Conservation (phyloP, 2,888 invertebrate species). For the Nomada fucata region DNA sequence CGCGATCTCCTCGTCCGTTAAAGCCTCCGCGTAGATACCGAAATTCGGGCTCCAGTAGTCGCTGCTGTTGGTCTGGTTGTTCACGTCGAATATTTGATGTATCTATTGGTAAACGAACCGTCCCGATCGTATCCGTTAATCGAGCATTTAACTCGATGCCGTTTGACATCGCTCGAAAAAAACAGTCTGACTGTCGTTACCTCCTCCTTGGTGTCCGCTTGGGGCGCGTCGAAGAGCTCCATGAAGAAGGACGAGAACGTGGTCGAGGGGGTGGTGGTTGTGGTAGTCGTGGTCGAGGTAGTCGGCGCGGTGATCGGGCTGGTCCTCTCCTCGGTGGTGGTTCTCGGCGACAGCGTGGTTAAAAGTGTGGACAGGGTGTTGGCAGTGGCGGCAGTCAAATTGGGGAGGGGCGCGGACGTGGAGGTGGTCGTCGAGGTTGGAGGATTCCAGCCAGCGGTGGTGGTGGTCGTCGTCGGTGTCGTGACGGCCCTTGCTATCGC, state of each 20-base stretch:
- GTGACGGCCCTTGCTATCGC: slow-evolving; percentile 80
- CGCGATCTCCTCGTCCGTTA: slow-evolving; percentile 75
- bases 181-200: neutral
- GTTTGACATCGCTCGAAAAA: too few relatives aligned
- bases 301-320: slow-evolving; percentile 83
- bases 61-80: slow-evolving; percentile 80
- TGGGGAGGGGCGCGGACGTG: slow-evolving; percentile 79
- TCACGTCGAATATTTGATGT: slow-evolving; percentile 82
- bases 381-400: slow-evolving; percentile 76
- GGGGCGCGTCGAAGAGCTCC: slow-evolving; percentile 77
- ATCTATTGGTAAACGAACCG: slow-evolving; percentile 35
- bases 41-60: slow-evolving; percentile 75
- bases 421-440: slow-evolving; percentile 77
- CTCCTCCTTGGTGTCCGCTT: slow-evolving; percentile 62
- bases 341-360: slow-evolving; percentile 80
- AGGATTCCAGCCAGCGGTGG: slow-evolving; percentile 83
- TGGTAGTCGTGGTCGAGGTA: slow-evolving; percentile 80
- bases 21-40: slow-evolving; percentile 79
- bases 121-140: too few relatives aligned
- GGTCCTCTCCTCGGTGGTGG: slow-evolving; percentile 84
- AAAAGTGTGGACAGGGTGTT: slow-evolving; percentile 79
- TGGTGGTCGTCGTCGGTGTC: slow-evolving; percentile 84
- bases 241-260: slow-evolving; percentile 85
- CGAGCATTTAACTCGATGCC: neutral
- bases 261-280: slow-evolving; percentile 84